Percentiles rank a stretch among this genome's conserved stretches.
These are phyloP conservation scores for Xylocopa sonorina DNA, from an alignment of 1,140 invertebrate species.

Conservation along the genomic window DNA sequence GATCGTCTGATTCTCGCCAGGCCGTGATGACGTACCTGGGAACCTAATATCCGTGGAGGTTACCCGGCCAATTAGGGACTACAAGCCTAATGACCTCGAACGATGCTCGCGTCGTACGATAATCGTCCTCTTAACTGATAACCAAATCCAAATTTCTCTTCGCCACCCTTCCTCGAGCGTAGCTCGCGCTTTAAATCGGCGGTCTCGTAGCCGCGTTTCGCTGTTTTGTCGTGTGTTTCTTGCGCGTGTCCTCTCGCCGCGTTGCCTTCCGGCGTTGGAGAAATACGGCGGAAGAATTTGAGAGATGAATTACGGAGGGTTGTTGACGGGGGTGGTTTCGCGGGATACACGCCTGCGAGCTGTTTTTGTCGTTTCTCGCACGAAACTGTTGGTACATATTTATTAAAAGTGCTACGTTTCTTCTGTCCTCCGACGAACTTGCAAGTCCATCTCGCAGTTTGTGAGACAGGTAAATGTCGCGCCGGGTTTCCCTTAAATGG, in stretches of 20 bases:
- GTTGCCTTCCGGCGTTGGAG: background rate
- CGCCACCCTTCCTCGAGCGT: background rate
- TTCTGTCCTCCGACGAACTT: slow-evolving; percentile 10
- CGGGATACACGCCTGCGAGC: background rate
- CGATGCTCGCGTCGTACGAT: slow-evolving; percentile 46
- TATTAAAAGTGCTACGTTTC: no score
- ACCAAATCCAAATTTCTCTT: slow-evolving; percentile 54
- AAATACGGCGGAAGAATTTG: background rate
- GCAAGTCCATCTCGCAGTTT: no score
- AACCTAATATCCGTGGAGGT: slow-evolving; percentile 65
- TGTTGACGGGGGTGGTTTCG: background rate
- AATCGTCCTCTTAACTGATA: slow-evolving; percentile 64
- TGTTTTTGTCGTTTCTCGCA: background rate
- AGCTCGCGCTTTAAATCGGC: slow-evolving; percentile 26
- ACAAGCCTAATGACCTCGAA: slow-evolving; percentile 67
- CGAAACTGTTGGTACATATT: no score
- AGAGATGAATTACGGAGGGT: no score
- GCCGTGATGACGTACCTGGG: slow-evolving; percentile 47
- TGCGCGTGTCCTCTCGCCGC: background rate
- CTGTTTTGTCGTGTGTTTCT: background rate
- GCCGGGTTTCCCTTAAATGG: no score
- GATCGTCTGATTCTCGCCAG: background rate
- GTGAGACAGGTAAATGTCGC: no score
- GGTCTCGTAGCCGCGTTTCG: background rate
- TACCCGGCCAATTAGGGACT: slow-evolving; percentile 64